phyloP scores from a whole-genome alignment of 2,797 vertebrate genomes.

The Dromococcyx pavoninus region DNA sequence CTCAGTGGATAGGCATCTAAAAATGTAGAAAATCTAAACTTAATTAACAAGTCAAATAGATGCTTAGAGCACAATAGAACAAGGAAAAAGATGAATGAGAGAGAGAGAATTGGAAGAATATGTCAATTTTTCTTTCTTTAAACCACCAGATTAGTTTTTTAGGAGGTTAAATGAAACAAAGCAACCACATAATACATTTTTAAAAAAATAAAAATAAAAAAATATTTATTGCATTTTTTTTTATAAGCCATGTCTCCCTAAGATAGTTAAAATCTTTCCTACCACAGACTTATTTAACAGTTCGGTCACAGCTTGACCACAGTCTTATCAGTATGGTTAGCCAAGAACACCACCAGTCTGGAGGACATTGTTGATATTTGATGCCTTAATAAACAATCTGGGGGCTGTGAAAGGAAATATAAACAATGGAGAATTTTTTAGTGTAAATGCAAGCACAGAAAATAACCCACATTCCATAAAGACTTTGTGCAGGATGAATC shows the following conservation, averaged over 20 bases:
- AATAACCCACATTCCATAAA: constrained; percentile 4
- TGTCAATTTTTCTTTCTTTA: background rate
- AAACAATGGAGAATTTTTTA: background rate
- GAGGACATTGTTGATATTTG: background rate
- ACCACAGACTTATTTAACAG: background rate
- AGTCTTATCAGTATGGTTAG: background rate
- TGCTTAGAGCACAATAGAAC: background rate
- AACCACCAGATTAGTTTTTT: background rate
- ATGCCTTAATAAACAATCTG: constrained; percentile 31
- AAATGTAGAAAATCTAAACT: background rate
- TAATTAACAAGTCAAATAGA: background rate
- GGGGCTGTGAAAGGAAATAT: constrained; percentile 19
- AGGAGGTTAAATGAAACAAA: background rate
- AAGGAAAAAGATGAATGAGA: background rate
- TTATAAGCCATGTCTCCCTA: background rate
- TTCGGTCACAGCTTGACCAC: constrained; percentile 6
- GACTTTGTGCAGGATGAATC: constrained; percentile 6
- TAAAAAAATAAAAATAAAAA: background rate
- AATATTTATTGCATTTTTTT: background rate
- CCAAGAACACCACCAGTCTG: constrained; percentile 16
- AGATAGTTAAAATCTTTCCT: constrained; percentile 1
- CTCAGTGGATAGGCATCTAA: background rate
- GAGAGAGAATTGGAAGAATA: background rate
- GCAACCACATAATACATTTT: background rate
- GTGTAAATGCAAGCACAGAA: background rate